Percentiles rank a stretch among this genome's conserved stretches.
Conservation (phyloP, 2,888 invertebrate genomes). For the Priapulus caudatus region DNA sequence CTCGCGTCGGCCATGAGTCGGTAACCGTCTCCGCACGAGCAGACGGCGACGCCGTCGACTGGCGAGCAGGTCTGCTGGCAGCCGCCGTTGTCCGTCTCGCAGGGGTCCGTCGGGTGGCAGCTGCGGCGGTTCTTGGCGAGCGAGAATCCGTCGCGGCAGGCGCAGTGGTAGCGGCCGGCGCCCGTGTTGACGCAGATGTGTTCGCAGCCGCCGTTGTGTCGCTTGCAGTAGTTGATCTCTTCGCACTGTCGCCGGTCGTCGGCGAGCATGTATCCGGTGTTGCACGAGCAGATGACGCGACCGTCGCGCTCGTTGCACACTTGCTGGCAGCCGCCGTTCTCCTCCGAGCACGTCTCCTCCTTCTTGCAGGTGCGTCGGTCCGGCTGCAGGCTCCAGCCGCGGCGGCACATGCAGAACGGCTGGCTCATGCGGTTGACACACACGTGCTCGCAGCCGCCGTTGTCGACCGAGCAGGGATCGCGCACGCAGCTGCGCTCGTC, state of each 20-base stretch:
- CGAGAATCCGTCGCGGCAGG: conserved; percentile 31
- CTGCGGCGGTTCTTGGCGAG: conserved; percentile 26
- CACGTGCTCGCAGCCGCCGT: conserved; percentile 44
- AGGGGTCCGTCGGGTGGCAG: no score
- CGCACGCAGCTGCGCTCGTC: no score
- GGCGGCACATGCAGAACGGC: conserved; percentile 34
- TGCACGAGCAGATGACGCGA: conserved; percentile 43
- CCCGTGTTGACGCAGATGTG: conserved; percentile 37
- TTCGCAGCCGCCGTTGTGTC: conserved; percentile 34
- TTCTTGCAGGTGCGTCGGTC: conserved; percentile 22
- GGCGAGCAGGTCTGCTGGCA: conserved; percentile 40
- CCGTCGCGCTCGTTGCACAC: conserved; percentile 50
- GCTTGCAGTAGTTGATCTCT: conserved; percentile 38
- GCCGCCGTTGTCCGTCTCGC: conserved; percentile 47
- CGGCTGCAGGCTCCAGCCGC: conserved; percentile 37
- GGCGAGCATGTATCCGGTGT: conserved; percentile 38
- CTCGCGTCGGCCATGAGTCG: conserved; percentile 9
- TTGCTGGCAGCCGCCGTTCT: conserved; percentile 47
- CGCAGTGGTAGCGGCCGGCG: conserved; percentile 32
- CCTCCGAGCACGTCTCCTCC: neutral
- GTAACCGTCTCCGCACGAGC: conserved; percentile 10
- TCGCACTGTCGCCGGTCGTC: conserved; percentile 12
- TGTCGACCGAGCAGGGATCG: conserved; percentile 40
- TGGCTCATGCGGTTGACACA: conserved; percentile 38
- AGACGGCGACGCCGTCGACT: neutral